These are phyloP conservation scores for Eutrigla gurnardus DNA, from an alignment of 2,797 vertebrate genomes.

Conservation along the genomic window DNA sequence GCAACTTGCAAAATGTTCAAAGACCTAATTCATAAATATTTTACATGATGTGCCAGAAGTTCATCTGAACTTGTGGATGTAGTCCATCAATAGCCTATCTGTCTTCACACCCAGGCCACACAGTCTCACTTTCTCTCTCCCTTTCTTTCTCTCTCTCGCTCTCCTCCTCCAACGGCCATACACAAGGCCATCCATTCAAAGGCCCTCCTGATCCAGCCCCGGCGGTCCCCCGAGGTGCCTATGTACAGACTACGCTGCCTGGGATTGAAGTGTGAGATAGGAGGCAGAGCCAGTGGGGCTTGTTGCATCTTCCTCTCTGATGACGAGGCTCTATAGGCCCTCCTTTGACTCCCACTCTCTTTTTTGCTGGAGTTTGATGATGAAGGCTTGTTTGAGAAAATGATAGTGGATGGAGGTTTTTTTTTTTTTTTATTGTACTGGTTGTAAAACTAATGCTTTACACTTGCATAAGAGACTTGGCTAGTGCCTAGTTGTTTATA, in stretches of 20 bases:
- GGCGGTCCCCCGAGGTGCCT: constrained; percentile 58
- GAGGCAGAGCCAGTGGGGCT: constrained; percentile 44
- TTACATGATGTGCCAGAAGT: constrained; percentile 61
- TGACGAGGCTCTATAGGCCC: constrained; percentile 38
- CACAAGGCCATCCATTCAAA: constrained; percentile 78
- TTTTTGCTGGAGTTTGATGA: constrained; percentile 45
- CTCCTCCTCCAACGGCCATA: constrained; percentile 40
- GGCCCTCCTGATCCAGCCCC: constrained; percentile 54
- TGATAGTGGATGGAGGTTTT: constrained; percentile 18
- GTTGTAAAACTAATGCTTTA: constrained; percentile 14
- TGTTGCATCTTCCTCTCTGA: constrained; percentile 47
- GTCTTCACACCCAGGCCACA: constrained; percentile 52
- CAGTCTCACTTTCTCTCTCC: constrained; percentile 32
- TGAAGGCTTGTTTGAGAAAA: constrained; percentile 48
- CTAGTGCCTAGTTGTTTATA: not conserved
- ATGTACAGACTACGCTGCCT: constrained; percentile 39
- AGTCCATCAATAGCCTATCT: constrained; percentile 71
- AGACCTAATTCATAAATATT: constrained; percentile 63
- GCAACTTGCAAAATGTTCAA: constrained; percentile 27
- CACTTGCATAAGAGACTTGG: not conserved
- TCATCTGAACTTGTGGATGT: constrained; percentile 64
- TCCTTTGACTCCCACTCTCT: constrained; percentile 46
- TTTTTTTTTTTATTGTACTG: not conserved
- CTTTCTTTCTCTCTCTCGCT: constrained; percentile 12
- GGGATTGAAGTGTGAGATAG: constrained; percentile 62